A percentile compares a stretch with the other conserved stretches of the same genome.
Conservation (phyloP, 2,797 vertebrate species). For the Coranthus polyacanthus region DNA sequence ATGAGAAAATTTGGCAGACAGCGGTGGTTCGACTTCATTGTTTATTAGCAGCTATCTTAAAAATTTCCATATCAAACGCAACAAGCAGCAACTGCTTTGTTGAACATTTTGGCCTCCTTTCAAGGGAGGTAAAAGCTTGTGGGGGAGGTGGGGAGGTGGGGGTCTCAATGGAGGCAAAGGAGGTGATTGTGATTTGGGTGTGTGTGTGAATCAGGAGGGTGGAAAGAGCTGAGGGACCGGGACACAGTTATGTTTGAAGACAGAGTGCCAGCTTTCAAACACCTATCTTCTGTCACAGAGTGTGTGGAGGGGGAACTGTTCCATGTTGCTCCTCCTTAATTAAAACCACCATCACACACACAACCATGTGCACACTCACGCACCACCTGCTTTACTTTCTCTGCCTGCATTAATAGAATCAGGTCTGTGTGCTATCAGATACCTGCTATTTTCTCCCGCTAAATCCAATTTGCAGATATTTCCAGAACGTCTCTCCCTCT, state of each 20-base stretch:
- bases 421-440: constrained; percentile 65
- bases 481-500: constrained; percentile 56
- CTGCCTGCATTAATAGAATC: constrained; percentile 59
- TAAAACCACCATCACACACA: constrained; percentile 47
- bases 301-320: constrained; percentile 29
- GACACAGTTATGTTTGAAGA: constrained; percentile 13
- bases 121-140: constrained; percentile 1
- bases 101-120: constrained; percentile 43
- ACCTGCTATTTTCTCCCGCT: constrained; percentile 68
- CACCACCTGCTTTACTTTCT: constrained; percentile 48
- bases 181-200: background rate
- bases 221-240: background rate
- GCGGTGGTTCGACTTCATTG: constrained; percentile 42
- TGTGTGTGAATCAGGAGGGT: background rate
- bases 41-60: constrained; percentile 57
- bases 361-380: constrained; percentile 12
- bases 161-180: background rate
- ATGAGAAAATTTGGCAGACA: constrained; percentile 36
- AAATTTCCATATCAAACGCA: constrained; percentile 63
- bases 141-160: background rate
- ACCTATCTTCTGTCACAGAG: constrained; percentile 29
- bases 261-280: constrained; percentile 45
- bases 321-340: constrained; percentile 62
- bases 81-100: constrained; percentile 41
- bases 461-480: constrained; percentile 79